Base-by-base conservation (phyloP, 2,113 vertebrate species). In the Prietella phreatophila region DNA sequence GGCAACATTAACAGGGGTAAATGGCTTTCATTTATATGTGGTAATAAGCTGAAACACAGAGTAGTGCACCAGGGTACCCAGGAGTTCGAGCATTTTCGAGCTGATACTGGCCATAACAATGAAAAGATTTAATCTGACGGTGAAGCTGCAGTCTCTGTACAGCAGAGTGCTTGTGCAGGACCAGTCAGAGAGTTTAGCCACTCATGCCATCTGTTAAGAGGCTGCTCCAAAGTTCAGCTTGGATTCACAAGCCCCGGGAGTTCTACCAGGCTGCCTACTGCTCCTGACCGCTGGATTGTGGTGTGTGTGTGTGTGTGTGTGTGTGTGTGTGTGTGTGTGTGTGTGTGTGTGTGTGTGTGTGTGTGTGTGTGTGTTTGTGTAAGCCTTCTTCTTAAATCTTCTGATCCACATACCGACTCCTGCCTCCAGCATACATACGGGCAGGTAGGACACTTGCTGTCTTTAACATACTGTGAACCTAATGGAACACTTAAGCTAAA, bases 231-330 rank as follows among this genome's bases (percentile, higher is more conserved):
- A 87, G 87, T 90, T 93, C 88, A 92, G 89, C 86, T 89, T 91
- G 91, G 88, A 92, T 93, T 91, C 86, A 91, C 91, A 92, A 91
- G 91, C 90, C 89, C 82, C 84, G 85, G 90, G 89, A 91, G 90
- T 88, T 89, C 89, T 85, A 89, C 83, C 90, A 88, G 88, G 87
- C 89, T 91, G 89, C 87, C 69, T 88, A 88, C 85, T 89, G 85
- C 89, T 89, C 87, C 86, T 90, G 84, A 83, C 91, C 89, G 73
- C 88, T 90, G 88, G 88, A 89, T 89, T 84, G 78, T 87, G 82
- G 83, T 58, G 88, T 81, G 86, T 90, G 87, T 89, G 85, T 82
- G 81, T 87, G 88, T 89, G 78, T 85, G 88, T 83, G 83, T 82
- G 47, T 82, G 83, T 85, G 85, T 83, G 71, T 69, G 87, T 76